These are phyloP conservation scores for Anoplolepis gracilipes DNA, from an alignment of 1,140 invertebrate genomes.

Conservation along the genomic window DNA sequence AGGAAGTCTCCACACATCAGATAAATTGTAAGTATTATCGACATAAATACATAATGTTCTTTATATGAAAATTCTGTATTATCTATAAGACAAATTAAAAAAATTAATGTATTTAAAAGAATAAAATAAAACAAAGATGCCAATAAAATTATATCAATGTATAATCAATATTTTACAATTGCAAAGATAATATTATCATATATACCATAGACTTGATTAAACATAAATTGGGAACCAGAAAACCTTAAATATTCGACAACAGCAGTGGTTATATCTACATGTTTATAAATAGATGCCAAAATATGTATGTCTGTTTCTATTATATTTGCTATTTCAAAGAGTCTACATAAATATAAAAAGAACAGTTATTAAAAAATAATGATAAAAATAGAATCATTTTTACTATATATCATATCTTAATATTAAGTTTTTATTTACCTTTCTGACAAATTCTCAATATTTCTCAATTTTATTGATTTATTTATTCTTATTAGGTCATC, in stretches of 20 bases:
- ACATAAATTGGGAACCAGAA: too few species aligned
- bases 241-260: not conserved
- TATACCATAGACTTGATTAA: too few species aligned
- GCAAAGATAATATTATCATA: not conserved
- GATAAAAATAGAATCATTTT: not conserved
- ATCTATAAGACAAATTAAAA: too few species aligned
- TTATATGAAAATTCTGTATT: too few species aligned
- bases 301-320: not conserved
- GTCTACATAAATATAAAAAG: not conserved
- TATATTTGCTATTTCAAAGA: not conserved
- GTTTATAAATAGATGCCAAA: not conserved
- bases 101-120: too few species aligned
- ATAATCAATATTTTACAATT: not conserved
- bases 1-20: too few species aligned
- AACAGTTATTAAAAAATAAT: not conserved
- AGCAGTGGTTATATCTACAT: not conserved
- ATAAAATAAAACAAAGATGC: too few species aligned
- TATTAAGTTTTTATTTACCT: slow-evolving; percentile 10
- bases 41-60: too few species aligned
- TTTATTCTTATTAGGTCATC: not conserved
- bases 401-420: not conserved
- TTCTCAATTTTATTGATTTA: not conserved
- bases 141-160: too few species aligned
- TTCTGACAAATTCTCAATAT: not conserved
- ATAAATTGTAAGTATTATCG: too few species aligned